Conservation (phyloP, 2,113 vertebrate genomes). For the Apeltes quadracus region DNA sequence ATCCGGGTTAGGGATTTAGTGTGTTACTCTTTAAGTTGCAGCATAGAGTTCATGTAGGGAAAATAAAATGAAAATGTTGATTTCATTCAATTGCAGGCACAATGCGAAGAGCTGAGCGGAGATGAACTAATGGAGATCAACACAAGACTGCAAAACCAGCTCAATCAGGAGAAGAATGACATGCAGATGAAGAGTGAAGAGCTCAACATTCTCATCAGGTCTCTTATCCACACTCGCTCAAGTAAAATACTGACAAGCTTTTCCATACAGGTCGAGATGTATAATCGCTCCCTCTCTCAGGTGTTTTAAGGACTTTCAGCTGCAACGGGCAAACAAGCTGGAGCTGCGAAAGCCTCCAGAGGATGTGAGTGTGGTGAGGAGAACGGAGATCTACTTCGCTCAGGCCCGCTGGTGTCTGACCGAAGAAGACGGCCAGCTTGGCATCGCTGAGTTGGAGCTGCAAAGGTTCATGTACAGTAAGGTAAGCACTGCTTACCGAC, state of each 20-base stretch:
- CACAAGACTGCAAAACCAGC: constrained; percentile 90
- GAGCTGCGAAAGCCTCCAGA: constrained; percentile 94
- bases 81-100: constrained; percentile 76
- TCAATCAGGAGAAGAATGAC: constrained; percentile 93
- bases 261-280: background rate
- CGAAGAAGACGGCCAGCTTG: constrained; percentile 96
- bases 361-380: constrained; percentile 92
- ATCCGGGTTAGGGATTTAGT: constrained; percentile 82
- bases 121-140: constrained; percentile 89
- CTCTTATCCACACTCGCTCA: background rate
- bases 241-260: background rate
- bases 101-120: constrained; percentile 88
- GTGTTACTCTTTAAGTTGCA: background rate
- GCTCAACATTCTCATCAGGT: constrained; percentile 98
- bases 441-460: constrained; percentile 96
- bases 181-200: constrained; percentile 98
- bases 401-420: constrained; percentile 97
- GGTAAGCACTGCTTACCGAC: constrained; percentile 77
- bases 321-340: constrained; percentile 96
- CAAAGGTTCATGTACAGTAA: constrained; percentile 98
- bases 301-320: constrained; percentile 98
- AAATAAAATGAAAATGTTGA: background rate
- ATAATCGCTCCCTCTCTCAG: constrained; percentile 63
- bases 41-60: background rate
- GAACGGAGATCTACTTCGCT: constrained; percentile 96